These are phyloP conservation scores for Leucophora obtusa DNA, from an alignment of 2,888 invertebrate genomes.

Conservation along the genomic window DNA sequence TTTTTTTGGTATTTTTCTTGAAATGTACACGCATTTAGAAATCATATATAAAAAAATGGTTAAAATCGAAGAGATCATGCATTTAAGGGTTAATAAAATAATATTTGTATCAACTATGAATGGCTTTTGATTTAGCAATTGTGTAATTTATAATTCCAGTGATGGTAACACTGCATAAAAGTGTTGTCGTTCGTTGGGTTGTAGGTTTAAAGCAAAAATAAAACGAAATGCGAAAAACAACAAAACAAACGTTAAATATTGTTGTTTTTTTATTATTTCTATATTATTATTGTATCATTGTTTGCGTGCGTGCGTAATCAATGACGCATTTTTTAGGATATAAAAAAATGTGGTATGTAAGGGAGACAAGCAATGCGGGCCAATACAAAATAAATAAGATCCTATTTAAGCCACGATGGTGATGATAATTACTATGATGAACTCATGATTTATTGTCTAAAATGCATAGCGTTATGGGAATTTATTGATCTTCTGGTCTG, in stretches of 20 bases:
- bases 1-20: too few relatives aligned
- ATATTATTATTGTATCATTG: neutral
- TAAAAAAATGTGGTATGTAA: slow-evolving; percentile 24
- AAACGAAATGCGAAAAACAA: slow-evolving; percentile 14
- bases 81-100: too few relatives aligned
- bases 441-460: neutral
- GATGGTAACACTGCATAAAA: slow-evolving; percentile 12
- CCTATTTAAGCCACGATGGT: slow-evolving; percentile 31
- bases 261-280: slow-evolving; percentile 10
- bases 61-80: too few relatives aligned
- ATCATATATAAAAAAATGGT: too few relatives aligned
- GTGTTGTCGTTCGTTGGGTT: neutral
- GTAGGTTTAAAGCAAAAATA: slow-evolving; percentile 5
- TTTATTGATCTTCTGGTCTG: slow-evolving; percentile 3
- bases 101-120: too few relatives aligned
- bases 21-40: too few relatives aligned
- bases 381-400: slow-evolving; percentile 28
- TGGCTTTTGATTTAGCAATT: too few relatives aligned
- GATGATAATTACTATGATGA: slow-evolving; percentile 9
- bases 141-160: neutral
- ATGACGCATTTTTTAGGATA: slow-evolving; percentile 60
- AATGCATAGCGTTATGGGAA: neutral
- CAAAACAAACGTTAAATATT: slow-evolving; percentile 5
- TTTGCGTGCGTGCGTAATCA: slow-evolving; percentile 60
- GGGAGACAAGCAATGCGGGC: slow-evolving; percentile 1